These are phyloP conservation scores for Nezara viridula DNA, from an alignment of 2,888 invertebrate species.

Conservation along the genomic window DNA sequence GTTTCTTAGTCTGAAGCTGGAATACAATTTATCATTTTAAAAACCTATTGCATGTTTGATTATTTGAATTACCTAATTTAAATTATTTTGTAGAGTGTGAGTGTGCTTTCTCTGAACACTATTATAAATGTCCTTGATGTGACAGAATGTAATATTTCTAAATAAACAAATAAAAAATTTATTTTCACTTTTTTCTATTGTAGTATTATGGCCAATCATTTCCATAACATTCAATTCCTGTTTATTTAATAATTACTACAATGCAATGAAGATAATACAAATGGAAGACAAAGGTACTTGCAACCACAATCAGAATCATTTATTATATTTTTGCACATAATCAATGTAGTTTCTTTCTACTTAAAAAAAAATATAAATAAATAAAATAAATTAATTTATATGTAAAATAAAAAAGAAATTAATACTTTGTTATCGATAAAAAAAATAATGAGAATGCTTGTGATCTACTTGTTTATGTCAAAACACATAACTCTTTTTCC, in stretches of 20 bases:
- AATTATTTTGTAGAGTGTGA: too few relatives aligned
- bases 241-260: background rate
- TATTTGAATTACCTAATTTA: too few relatives aligned
- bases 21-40: too few relatives aligned
- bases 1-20: too few relatives aligned
- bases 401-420: background rate
- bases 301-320: background rate
- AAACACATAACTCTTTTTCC: background rate
- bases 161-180: too few relatives aligned
- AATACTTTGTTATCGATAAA: background rate
- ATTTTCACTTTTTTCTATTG: background rate
- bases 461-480: background rate
- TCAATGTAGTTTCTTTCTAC: background rate
- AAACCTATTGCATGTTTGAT: too few relatives aligned
- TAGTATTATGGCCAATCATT: background rate
- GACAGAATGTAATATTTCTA: too few relatives aligned
- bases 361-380: too few relatives aligned
- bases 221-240: background rate
- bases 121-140: too few relatives aligned
- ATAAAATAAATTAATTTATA: background rate
- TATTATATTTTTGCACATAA: conserved; percentile 7
- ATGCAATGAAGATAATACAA: background rate
- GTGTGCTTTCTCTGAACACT: too few relatives aligned
- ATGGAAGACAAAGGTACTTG: background rate
- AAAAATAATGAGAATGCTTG: background rate